Evolutionary conservation across 2,797 vertebrate genomes (phyloP).

Genomic region (Poecilia wingei): DNA sequence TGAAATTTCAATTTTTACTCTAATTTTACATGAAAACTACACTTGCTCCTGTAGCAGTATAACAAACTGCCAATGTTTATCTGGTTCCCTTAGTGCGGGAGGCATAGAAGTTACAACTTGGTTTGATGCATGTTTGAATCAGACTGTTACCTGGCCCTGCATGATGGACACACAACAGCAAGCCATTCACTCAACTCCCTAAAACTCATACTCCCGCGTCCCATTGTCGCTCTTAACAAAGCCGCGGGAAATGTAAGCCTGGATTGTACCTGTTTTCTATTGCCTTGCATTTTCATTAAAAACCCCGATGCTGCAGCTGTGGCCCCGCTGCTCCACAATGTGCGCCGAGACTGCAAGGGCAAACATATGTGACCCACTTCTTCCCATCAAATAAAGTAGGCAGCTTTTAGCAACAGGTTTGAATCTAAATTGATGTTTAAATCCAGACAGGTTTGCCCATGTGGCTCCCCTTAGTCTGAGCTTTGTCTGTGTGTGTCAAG

Average conservation of each 20-base stretch:
- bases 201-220: slow-evolving; percentile 78
- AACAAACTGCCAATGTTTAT: slow-evolving; percentile 3
- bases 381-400: slow-evolving; percentile 81
- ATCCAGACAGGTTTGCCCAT: slow-evolving; percentile 82
- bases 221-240: slow-evolving; percentile 84
- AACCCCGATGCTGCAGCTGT: slow-evolving; percentile 84
- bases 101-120: slow-evolving; percentile 23
- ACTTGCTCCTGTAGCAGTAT: not conserved
- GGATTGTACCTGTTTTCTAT: slow-evolving; percentile 86
- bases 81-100: slow-evolving; percentile 29
- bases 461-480: slow-evolving; percentile 66
- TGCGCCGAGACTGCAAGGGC: slow-evolving; percentile 81
- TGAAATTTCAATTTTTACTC: not conserved
- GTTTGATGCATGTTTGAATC: slow-evolving; percentile 46
- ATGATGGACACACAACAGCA: slow-evolving; percentile 68
- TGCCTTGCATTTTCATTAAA: slow-evolving; percentile 86
- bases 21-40: not conserved
- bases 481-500: slow-evolving; percentile 42
- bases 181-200: slow-evolving; percentile 75
- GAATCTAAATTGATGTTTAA: slow-evolving; percentile 88
- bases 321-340: slow-evolving; percentile 80
- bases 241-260: slow-evolving; percentile 81
- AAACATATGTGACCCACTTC: slow-evolving; percentile 85
- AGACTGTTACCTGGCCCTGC: slow-evolving; percentile 68
- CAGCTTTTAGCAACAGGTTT: slow-evolving; percentile 85